Conservation (phyloP, 2,888 invertebrate genomes). For the Bimastos eiseni region DNA sequence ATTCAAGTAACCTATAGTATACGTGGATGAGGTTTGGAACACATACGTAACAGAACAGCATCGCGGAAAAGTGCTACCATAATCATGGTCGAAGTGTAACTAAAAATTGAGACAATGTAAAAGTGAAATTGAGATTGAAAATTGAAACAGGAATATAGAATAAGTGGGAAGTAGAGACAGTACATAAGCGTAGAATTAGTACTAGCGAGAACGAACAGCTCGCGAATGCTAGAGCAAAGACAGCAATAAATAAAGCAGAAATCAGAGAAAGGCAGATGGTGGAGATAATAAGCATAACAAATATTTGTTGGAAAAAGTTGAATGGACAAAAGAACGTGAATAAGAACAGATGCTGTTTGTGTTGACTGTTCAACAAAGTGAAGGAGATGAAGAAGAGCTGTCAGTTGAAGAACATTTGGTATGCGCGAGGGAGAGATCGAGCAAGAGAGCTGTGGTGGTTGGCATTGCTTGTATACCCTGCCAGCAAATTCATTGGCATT, state of each 20-base stretch:
- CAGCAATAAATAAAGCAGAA: not conserved
- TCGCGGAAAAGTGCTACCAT: not conserved
- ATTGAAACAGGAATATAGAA: not conserved
- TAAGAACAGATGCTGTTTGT: not conserved
- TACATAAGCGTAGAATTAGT: not conserved
- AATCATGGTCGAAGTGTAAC: not conserved
- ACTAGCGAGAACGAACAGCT: not conserved
- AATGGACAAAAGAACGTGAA: not conserved
- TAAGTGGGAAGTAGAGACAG: not conserved
- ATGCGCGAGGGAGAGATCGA: not conserved
- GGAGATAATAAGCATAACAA: not conserved
- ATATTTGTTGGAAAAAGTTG: not conserved
- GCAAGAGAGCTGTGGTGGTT: not conserved
- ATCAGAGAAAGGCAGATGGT: not conserved
- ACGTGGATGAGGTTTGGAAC: not conserved
- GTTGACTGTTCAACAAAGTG: not conserved
- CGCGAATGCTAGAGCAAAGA: not conserved
- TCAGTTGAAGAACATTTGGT: not conserved
- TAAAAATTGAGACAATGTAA: not conserved
- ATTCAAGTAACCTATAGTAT: too few species aligned
- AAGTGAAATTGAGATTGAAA: not conserved
- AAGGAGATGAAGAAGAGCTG: not conserved
- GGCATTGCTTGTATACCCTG: not conserved
- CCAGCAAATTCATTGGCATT: too few species aligned
- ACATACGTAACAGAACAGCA: not conserved